Percentiles rank a stretch among this genome's conserved stretches.
Evolutionary conservation across 2,797 vertebrate species (phyloP).

Genomic region (Esox masquinongy): DNA sequence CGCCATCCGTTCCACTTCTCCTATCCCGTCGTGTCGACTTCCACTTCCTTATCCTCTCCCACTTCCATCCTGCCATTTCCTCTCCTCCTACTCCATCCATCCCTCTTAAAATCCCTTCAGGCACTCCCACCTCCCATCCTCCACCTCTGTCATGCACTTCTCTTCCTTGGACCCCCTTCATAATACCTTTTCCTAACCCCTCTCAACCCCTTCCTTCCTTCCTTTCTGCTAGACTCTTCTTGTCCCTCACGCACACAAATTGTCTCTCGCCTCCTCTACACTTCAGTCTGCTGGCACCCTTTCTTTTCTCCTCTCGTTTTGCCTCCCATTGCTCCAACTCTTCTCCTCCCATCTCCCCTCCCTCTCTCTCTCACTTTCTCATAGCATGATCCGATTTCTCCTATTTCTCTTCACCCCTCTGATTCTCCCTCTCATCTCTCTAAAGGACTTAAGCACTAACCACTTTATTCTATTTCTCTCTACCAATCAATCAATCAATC

Average conservation of each 20-base stretch:
- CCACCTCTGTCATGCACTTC: conserved; percentile 8
- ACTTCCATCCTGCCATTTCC: background rate
- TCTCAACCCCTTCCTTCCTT: background rate
- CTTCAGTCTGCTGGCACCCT: background rate
- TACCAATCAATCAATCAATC: too few relatives aligned
- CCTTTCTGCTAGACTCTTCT: background rate
- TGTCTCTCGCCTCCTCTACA: background rate
- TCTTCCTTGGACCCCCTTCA: background rate
- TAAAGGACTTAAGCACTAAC: background rate
- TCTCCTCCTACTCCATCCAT: background rate
- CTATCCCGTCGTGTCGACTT: background rate
- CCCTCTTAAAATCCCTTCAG: background rate
- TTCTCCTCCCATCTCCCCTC: conserved; percentile 21
- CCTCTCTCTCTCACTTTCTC: background rate
- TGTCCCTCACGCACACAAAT: background rate
- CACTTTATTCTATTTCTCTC: background rate
- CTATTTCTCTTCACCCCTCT: background rate
- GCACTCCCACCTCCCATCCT: conserved; percentile 15
- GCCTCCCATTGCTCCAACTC: background rate
- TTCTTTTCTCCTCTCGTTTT: background rate
- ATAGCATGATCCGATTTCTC: too few relatives aligned
- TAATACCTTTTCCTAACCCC: too few relatives aligned
- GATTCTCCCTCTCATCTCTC: background rate
- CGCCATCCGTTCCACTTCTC: background rate
- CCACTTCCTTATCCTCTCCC: background rate